Percentiles rank a stretch among this genome's conserved stretches.
These are phyloP conservation scores for Eubasilissa regina DNA, from an alignment of 1,140 invertebrate genomes.

Conservation along the genomic window DNA sequence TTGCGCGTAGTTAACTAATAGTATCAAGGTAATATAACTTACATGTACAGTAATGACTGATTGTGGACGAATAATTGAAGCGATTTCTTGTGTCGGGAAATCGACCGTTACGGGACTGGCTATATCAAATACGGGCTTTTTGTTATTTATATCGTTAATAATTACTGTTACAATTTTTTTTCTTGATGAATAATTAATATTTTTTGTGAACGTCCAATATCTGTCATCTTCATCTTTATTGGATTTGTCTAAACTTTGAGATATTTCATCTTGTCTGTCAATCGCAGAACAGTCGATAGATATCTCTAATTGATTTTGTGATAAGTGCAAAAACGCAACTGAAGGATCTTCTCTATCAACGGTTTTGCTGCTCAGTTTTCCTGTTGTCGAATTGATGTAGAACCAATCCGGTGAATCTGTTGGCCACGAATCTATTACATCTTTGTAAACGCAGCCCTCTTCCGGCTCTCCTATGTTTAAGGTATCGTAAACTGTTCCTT, in stretches of 20 bases:
- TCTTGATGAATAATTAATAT: conserved; percentile 64
- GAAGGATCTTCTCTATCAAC: conserved; percentile 68
- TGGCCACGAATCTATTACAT: conserved; percentile 60
- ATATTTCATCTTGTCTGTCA: neutral
- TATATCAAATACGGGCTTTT: conserved; percentile 66
- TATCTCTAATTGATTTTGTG: conserved; percentile 69
- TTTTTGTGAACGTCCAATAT: conserved; percentile 66
- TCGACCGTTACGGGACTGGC: conserved; percentile 67
- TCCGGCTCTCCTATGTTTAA: conserved; percentile 63
- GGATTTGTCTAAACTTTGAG: neutral
- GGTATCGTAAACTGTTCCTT: conserved; percentile 65
- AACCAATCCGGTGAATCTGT: conserved; percentile 23
- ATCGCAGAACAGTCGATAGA: conserved; percentile 27
- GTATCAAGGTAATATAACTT: conserved; percentile 49
- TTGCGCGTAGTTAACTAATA: too few species aligned
- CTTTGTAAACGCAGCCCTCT: conserved; percentile 23
- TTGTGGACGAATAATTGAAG: conserved; percentile 64
- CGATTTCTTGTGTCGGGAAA: conserved; percentile 67
- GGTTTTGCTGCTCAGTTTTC: conserved; percentile 52
- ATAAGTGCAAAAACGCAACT: conserved; percentile 69
- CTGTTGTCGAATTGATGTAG: neutral
- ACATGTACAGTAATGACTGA: conserved; percentile 68
- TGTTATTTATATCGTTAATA: conserved; percentile 72
- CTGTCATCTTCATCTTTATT: conserved; percentile 29
- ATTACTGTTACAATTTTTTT: conserved; percentile 68